Evolutionary conservation across 2,797 vertebrate species (phyloP).

Genomic region (Chromis chromis): DNA sequence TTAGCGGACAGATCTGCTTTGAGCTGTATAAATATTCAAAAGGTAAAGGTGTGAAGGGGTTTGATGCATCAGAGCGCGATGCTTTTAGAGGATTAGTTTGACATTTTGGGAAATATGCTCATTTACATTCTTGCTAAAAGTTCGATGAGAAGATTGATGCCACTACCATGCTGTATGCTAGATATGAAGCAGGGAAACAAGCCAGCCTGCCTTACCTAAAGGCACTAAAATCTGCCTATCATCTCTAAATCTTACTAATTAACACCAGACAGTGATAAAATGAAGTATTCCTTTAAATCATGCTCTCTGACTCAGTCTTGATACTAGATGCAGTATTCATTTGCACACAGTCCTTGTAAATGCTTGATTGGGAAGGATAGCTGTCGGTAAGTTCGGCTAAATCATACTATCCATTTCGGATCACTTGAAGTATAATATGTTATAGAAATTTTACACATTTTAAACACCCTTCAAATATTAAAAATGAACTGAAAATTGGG

Average conservation of each 20-base stretch:
- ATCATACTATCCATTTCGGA: no score
- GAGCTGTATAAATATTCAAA: background rate
- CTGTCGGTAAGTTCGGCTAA: no score
- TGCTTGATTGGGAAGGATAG: no score
- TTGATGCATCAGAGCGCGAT: background rate
- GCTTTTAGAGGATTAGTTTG: conserved; percentile 14
- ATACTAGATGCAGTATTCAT: no score
- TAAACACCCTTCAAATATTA: background rate
- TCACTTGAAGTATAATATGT: no score
- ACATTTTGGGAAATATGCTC: conserved; percentile 3
- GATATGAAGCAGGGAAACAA: background rate
- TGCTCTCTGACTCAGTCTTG: no score
- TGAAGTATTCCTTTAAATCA: background rate
- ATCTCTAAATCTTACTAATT: background rate
- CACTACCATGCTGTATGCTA: background rate
- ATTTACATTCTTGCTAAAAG: background rate
- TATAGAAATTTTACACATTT: background rate
- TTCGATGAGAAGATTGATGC: background rate
- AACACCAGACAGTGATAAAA: background rate
- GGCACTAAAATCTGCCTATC: background rate
- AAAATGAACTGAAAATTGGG: background rate
- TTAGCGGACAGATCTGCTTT: background rate
- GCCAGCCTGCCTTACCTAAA: background rate
- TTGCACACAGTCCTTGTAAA: no score
- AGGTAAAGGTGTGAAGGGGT: background rate